Base-by-base conservation (phyloP, 2,797 vertebrate genomes). In the Protosalanx chinensis region DNA sequence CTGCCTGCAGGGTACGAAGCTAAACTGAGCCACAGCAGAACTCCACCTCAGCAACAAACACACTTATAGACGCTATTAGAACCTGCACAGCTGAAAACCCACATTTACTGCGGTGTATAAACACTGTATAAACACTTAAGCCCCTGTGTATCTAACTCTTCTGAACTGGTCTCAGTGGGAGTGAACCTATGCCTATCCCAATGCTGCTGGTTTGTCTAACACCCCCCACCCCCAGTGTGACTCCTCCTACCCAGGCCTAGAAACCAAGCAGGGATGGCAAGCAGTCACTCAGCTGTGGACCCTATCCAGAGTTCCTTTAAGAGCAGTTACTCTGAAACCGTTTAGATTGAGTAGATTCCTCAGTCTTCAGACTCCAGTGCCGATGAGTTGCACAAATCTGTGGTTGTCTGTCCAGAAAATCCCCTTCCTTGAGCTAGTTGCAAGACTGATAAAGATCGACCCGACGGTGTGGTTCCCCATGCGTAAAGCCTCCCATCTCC, bases 201-300 rank as follows among this genome's bases (percentile, higher is more conserved):
- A 66, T 27, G 58, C 58, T 71, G 76, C 29, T 87, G 86, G 87
- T 89, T 90, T 46, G 41, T 46, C 10, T 13, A 46, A 46, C 41
- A 90, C 84, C 87, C 81, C 67, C 75, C 53, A 78, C 64, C 72
- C 80, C 71, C 20, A 69, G 77, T 85, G 80, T 85, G 75, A 67
- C 71, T 58, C 73, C 70, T 57, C 20, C 76, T 46, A 72, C 66
- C 77, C 75, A 72, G 74, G 65, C 56, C 67, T 77, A 88, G 84
- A 89, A 89, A 89, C 85, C 85, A 88, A 82, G 70, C 72, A 80
- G 72, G 82, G 79, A 85, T 88, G 78, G 82, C 76, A 81, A 51
- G 33, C 37, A 76, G 73, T 80, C 53, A 76, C 41, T 56, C 64
- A 51, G 20, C 18, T 58, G 18, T 58, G 15, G 60, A 3, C 60